Percentiles rank a stretch among this genome's conserved stretches.
Conservation (phyloP, 2,888 invertebrate species). For the Harpalus rubripes region DNA sequence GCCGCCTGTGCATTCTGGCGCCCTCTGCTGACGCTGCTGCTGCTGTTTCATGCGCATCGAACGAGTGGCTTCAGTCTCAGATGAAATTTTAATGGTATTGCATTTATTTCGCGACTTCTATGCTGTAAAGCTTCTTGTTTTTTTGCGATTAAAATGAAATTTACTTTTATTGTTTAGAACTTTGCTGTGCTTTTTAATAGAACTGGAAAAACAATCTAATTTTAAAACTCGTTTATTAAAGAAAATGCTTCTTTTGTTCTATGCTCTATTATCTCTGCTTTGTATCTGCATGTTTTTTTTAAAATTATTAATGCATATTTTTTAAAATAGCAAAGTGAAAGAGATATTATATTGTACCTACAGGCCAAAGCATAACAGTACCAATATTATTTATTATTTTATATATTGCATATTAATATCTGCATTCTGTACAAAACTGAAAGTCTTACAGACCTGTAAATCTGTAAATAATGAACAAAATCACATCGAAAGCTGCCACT, state of each 20-base stretch:
- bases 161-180: background rate
- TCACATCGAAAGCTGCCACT: too few species aligned
- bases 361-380: too few species aligned
- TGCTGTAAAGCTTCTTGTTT: background rate
- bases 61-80: background rate
- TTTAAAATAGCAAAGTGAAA: too few species aligned
- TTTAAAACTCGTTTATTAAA: background rate
- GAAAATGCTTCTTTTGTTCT: background rate
- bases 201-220: background rate
- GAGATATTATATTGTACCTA: too few species aligned
- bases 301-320: too few species aligned
- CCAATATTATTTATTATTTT: too few species aligned
- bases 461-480: too few species aligned
- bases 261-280: background rate
- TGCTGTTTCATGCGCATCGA: background rate
- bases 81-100: slow-evolving; percentile 48
- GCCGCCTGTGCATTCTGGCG: slow-evolving; percentile 14
- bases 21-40: background rate
- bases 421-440: too few species aligned
- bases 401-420: too few species aligned
- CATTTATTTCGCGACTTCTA: slow-evolving; percentile 4
- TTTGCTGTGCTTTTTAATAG: background rate
- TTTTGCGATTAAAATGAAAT: slow-evolving; percentile 7
- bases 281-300: too few species aligned
- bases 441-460: too few species aligned